Base-by-base conservation (phyloP, 2,888 invertebrate genomes). In the Aplocera efformata region DNA sequence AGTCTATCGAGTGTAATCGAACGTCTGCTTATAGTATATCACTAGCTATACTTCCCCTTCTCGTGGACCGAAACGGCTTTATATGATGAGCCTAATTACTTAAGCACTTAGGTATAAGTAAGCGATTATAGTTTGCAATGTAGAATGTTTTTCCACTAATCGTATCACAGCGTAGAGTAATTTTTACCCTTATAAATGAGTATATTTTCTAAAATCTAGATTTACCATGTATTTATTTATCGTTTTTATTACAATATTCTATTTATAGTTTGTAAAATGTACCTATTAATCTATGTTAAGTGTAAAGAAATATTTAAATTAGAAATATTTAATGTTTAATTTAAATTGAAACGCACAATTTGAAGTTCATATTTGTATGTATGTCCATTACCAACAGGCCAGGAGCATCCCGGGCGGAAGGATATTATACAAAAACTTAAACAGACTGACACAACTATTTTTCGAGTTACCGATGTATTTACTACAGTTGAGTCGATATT, bases 41-140 rank as follows among this genome's bases (percentile, higher is more conserved):
- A 61, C 57, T 74, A 74, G 72, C 46, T 67, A 47, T 63, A 74
- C 56, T 58, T 67, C 67, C 56, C 49, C 62, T 41, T 60, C 56
- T 68, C 50, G 69, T 74, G 76, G 72, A 78, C 76, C 72, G 60
- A 72, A 74, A 67, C 62, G 75, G 78, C 79, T 76, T 72, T 66
- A 58, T 53, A 29, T 63, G 45, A 63, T 29, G 60, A 68, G 77
- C 73, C 76, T 74, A 71, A 59, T 70, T 40, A 28, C 58, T 45
- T 65, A 78, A 80, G 76, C 76, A 79, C 74, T 58, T 79, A 79
- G 73, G 50, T 53, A 35, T 82, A 82, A 79, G 79, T 61, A 56
- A 69, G 61, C 66, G 58, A 62, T 57, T 67, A 66, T 68, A 74
- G 67, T 72, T 79, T 72, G 79, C 80, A 53, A 64, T 47, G 71